These are phyloP conservation scores for Balearica regulorum DNA, from an alignment of 2,797 vertebrate genomes.

Conservation along the genomic window DNA sequence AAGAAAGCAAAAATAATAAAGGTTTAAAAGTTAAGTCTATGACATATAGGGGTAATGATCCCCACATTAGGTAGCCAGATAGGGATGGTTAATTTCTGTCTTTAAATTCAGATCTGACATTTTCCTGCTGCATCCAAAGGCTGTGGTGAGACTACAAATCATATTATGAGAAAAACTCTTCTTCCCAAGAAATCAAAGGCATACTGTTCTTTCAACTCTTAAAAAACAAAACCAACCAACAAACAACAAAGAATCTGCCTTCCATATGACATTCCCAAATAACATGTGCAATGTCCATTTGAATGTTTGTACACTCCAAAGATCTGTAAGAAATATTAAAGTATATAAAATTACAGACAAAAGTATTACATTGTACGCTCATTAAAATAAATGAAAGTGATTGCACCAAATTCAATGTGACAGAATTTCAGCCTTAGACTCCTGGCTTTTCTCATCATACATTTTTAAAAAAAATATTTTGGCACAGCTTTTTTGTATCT, in stretches of 20 bases:
- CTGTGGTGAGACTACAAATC: neutral
- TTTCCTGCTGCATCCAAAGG: neutral
- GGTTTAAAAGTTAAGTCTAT: neutral
- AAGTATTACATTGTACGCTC: neutral
- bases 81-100: neutral
- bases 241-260: neutral
- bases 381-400: neutral
- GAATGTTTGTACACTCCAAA: neutral
- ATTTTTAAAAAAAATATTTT: neutral
- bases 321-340: neutral
- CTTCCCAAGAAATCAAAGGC: neutral
- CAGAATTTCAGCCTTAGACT: neutral
- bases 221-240: neutral
- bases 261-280: neutral
- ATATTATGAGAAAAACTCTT: neutral
- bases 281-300: neutral
- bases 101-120: neutral
- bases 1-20: neutral
- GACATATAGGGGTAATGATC: neutral
- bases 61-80: neutral
- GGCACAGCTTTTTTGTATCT: rapidly evolving
- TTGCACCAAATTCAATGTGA: neutral
- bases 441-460: neutral
- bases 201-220: neutral
- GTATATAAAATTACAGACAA: neutral